Percentiles rank a stretch among this genome's conserved stretches.
phyloP scores from a whole-genome alignment of 92 coral and sea anemone genomes.

The Porites rus region DNA sequence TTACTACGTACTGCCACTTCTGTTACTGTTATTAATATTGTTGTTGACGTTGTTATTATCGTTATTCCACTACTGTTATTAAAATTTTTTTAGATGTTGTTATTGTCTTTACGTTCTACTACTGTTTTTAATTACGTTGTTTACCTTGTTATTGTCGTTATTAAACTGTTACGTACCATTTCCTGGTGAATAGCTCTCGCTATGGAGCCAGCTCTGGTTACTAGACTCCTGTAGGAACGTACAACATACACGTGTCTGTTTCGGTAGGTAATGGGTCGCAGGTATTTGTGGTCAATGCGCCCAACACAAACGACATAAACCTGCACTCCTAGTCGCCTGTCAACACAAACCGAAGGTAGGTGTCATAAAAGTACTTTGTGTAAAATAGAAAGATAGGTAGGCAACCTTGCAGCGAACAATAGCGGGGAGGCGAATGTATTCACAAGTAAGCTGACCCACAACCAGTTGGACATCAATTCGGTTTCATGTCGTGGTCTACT shows the following conservation, averaged over 20 bases:
- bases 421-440: too few relatives aligned
- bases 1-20: too few relatives aligned
- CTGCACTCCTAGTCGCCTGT: slow-evolving; percentile 16
- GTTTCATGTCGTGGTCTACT: too few relatives aligned
- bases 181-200: slow-evolving; percentile 39
- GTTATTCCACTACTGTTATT: too few relatives aligned
- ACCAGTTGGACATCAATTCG: too few relatives aligned
- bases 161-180: slow-evolving; percentile 21
- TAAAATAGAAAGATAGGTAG: too few relatives aligned
- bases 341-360: too few relatives aligned
- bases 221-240: slow-evolving; percentile 46
- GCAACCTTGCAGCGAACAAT: too few relatives aligned
- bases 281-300: slow-evolving; percentile 38
- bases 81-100: neutral
- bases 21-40: too few relatives aligned
- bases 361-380: too few relatives aligned
- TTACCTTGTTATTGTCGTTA: neutral
- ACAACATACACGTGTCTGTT: slow-evolving; percentile 50
- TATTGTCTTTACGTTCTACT: neutral
- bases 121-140: neutral
- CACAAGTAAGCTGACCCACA: too few relatives aligned
- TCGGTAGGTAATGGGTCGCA: slow-evolving; percentile 45
- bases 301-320: slow-evolving; percentile 42
- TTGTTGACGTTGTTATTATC: too few relatives aligned
- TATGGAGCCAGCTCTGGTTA: slow-evolving; percentile 41